Percentiles rank a stretch among this genome's conserved stretches.
Evolutionary conservation across 2,113 vertebrate species (phyloP).

Genomic region (Cichladusa arquata): DNA sequence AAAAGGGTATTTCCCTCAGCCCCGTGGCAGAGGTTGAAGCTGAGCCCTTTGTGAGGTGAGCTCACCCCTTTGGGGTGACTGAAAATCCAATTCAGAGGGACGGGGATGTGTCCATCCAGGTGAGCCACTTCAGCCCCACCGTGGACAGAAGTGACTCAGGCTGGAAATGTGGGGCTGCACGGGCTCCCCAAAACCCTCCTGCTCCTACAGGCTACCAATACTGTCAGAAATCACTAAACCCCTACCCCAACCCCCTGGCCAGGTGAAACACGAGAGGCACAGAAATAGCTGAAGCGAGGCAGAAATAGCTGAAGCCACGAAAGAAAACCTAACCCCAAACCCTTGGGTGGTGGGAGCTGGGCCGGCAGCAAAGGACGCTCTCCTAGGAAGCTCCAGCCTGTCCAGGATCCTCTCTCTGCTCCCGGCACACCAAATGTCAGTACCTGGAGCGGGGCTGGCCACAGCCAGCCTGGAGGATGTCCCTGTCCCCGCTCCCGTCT

Average conservation of each 20-base stretch:
- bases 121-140: background rate
- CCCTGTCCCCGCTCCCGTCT: background rate
- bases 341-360: background rate
- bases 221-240: background rate
- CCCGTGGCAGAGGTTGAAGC: background rate
- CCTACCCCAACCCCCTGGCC: fast-evolving
- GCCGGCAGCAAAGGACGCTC: background rate
- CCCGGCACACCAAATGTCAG: background rate
- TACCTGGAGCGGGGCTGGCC: background rate
- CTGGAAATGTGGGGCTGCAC: background rate
- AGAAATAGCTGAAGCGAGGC: background rate
- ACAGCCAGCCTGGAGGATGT: background rate
- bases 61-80: fast-evolving
- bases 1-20: background rate
- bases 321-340: background rate
- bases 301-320: background rate
- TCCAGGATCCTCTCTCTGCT: background rate
- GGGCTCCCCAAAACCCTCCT: background rate
- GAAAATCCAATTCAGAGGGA: background rate
- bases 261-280: background rate
- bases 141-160: background rate
- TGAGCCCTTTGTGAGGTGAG: background rate
- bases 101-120: background rate
- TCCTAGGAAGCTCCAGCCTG: fast-evolving
- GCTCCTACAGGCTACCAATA: background rate